Conservation (phyloP, 2,888 invertebrate species). For the Spatulosminthurus flaviceps region DNA sequence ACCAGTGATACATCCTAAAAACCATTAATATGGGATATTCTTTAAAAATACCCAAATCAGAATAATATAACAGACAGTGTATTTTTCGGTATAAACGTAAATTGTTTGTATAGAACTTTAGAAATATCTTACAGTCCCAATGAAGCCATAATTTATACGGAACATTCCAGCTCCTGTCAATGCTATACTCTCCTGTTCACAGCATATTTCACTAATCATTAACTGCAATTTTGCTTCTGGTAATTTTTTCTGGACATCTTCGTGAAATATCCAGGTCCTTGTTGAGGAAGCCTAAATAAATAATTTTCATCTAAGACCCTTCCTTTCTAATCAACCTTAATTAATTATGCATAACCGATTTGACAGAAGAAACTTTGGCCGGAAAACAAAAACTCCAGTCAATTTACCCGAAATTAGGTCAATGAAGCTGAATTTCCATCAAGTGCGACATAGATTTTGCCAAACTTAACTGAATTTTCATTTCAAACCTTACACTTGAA, state of each 20-base stretch:
- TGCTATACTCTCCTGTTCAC: neutral
- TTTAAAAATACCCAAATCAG: neutral
- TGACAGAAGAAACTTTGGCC: too few relatives aligned
- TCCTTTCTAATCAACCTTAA: too few relatives aligned
- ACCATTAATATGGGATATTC: neutral
- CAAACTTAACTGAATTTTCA: too few relatives aligned
- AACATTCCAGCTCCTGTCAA: neutral
- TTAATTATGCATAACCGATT: too few relatives aligned
- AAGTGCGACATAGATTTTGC: too few relatives aligned
- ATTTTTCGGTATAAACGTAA: too few relatives aligned
- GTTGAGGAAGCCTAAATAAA: neutral
- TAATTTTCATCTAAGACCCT: neutral
- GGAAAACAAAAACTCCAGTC: too few relatives aligned
- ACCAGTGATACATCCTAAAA: conserved; percentile 12
- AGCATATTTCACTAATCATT: conserved; percentile 15
- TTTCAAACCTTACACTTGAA: too few relatives aligned
- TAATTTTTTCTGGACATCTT: neutral
- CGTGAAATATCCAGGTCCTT: conserved; percentile 11
- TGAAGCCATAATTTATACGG: neutral
- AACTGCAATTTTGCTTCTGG: neutral
- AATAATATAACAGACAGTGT: too few relatives aligned
- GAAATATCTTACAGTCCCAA: conserved; percentile 15
- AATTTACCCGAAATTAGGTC: too few relatives aligned
- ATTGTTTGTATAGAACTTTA: neutral
- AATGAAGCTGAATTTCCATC: too few relatives aligned